Evolutionary conservation across 1,140 invertebrate species (phyloP), one percentile per base, ranked within the genome.

Genomic region (Diorhabda sublineata): DNA sequence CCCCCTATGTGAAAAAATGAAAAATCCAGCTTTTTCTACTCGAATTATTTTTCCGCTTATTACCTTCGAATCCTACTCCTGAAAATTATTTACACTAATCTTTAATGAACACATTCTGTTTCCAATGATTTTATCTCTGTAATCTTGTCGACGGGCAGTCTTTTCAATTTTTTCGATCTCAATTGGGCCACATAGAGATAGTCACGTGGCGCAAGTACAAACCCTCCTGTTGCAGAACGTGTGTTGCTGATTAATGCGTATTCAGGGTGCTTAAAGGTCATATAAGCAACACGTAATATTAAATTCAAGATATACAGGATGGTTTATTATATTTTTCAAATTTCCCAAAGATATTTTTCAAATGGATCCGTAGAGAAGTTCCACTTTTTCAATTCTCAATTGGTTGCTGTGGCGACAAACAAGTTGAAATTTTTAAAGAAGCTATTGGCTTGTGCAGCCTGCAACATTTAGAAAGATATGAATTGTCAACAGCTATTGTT

Each of bases 51-150:
- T 52, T 52, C 47, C 47, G 47, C 47, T 8, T 52, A n/a, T 52
- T 52, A 52, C 6, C 47, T 52, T 26, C 47, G 6, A 52, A 52
- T 8, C 47, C 47, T n/a, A 52, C 47, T 52, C n/a, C n/a, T 52
- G 47, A 52, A n/a, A 52, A 52, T 52, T 52, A 52, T 52, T 52
- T 52, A 52, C 47, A 52, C n/a, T 52, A 52, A 52, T n/a, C 47
- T 52, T 52, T 52, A 52, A 52, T n/a, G 47, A 52, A 52, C n/a
- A n/a, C 47, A 52, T 52, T 52, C 47, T 52, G 6, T 52, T n/a
- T 52, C 47, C 47, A n/a, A 52, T n/a, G 47, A 52, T 52, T 52
- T 52, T 52, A 52, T 52, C 47, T 52, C 47, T 52, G 6, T 52
- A 52, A 52, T 52, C 47, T n/a, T 52, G 47, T 8, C 47, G n/a